Evolutionary conservation across 1,140 invertebrate genomes (phyloP).

Genomic region (Drosophila ambigua): DNA sequence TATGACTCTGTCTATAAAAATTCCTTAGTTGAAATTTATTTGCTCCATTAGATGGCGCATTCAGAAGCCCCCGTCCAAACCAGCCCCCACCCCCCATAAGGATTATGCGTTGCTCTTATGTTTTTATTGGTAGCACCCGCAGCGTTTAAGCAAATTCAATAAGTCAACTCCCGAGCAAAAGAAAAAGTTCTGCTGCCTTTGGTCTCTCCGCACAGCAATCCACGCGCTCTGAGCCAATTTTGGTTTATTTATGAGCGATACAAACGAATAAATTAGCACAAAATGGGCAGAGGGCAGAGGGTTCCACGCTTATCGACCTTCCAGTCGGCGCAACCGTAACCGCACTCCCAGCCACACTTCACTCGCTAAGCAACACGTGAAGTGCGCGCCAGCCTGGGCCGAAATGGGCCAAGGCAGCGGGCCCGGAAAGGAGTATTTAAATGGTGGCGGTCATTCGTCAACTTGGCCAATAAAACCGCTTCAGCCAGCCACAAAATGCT

Average conservation of each 20-base stretch:
- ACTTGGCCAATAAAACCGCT: constrained; percentile 78
- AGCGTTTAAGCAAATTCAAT: constrained; percentile 68
- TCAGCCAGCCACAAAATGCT: constrained; percentile 27
- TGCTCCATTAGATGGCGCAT: constrained; percentile 78
- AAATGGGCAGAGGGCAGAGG: constrained; percentile 41
- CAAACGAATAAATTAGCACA: constrained; percentile 75
- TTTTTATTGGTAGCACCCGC: constrained; percentile 38
- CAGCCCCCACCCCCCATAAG: constrained; percentile 14
- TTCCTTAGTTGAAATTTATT: constrained; percentile 83
- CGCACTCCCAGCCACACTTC: constrained; percentile 9
- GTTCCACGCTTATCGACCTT: constrained; percentile 43
- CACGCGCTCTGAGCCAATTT: constrained; percentile 52
- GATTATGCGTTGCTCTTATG: constrained; percentile 70
- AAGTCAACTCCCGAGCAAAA: constrained; percentile 59
- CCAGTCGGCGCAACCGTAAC: constrained; percentile 4
- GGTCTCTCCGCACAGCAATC: constrained; percentile 1
- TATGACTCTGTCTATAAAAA: constrained; percentile 80
- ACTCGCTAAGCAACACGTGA: background rate
- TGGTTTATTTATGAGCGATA: constrained; percentile 79
- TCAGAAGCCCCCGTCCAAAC: constrained; percentile 20
- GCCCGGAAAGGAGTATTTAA: constrained; percentile 43
- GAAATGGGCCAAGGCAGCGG: too few species aligned
- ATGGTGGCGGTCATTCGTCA: constrained; percentile 64
- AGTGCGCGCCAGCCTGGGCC: too few species aligned
- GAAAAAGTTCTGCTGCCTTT: background rate